Conservation (phyloP, 35 echinoderm and acorn worm species). For the Diadema setosum region DNA sequence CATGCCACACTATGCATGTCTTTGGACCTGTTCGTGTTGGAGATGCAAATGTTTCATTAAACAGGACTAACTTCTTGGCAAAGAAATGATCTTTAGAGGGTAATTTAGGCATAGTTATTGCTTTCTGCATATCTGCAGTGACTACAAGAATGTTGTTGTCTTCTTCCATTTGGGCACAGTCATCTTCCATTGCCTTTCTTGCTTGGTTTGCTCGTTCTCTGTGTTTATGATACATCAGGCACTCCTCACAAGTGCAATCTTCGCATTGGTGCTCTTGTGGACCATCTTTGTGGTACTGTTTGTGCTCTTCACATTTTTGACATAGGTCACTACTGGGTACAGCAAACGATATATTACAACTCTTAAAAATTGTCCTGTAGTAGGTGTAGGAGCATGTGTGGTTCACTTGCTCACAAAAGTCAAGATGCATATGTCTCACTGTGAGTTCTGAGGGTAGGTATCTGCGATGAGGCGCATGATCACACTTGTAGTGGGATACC, state of each 20-base stretch:
- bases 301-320: background rate
- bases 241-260: background rate
- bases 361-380: background rate
- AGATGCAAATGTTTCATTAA: slow-evolving; percentile 44
- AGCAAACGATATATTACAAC: background rate
- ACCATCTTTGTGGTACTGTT: background rate
- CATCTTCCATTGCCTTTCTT: background rate
- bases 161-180: background rate
- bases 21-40: background rate
- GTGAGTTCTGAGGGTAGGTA: slow-evolving; percentile 12
- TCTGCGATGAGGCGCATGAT: background rate
- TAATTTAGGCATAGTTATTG: slow-evolving; percentile 17
- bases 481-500: slow-evolving; percentile 7
- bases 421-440: background rate
- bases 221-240: background rate
- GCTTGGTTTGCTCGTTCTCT: background rate
- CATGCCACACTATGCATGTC: slow-evolving; percentile 11
- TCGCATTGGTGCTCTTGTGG: background rate
- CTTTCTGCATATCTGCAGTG: slow-evolving; percentile 45
- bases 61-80: slow-evolving; percentile 25
- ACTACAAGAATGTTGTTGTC: background rate
- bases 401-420: background rate
- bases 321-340: background rate
- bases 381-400: background rate
- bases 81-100: slow-evolving; percentile 39